phyloP scores from a whole-genome alignment of 2,797 vertebrate species.

The Babyrousa celebensis region DNA sequence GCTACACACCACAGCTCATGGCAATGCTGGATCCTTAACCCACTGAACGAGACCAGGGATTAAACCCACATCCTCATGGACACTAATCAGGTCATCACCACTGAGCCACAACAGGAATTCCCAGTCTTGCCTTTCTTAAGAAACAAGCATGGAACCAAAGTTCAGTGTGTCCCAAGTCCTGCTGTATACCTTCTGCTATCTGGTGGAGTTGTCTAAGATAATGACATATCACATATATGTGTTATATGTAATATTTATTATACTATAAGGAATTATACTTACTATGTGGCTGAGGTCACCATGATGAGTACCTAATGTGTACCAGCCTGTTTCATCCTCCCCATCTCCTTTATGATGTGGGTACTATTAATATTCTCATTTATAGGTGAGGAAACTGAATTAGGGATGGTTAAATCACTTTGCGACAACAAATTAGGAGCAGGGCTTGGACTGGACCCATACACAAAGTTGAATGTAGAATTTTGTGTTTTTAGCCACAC shows the following conservation, averaged over 20 bases:
- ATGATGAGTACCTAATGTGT: not conserved
- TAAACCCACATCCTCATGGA: too few species aligned
- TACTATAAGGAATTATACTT: too few species aligned
- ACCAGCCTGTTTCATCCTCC: not conserved
- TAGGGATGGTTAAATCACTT: conserved; percentile 51
- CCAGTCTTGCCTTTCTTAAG: not conserved
- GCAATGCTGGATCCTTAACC: too few species aligned
- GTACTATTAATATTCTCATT: conserved; percentile 33
- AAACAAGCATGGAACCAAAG: not conserved
- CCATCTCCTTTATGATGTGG: not conserved
- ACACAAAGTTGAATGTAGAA: conserved; percentile 3
- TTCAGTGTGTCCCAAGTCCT: not conserved
- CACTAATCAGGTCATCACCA: too few species aligned
- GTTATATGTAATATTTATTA: too few species aligned
- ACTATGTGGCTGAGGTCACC: not conserved
- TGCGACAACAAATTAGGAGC: conserved; percentile 8
- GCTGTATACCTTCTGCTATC: not conserved
- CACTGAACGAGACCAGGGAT: too few species aligned
- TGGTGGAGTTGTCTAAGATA: not conserved
- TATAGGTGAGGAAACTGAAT: conserved; percentile 28
- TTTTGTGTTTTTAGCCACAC: conserved; percentile 31
- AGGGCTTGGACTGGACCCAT: conserved; percentile 46
- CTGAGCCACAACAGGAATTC: too few species aligned
- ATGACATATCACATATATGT: not conserved
- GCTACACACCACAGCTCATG: too few species aligned